Evolutionary conservation across 2,888 invertebrate species (phyloP).

Genomic region (Chrysina gloriosa): DNA sequence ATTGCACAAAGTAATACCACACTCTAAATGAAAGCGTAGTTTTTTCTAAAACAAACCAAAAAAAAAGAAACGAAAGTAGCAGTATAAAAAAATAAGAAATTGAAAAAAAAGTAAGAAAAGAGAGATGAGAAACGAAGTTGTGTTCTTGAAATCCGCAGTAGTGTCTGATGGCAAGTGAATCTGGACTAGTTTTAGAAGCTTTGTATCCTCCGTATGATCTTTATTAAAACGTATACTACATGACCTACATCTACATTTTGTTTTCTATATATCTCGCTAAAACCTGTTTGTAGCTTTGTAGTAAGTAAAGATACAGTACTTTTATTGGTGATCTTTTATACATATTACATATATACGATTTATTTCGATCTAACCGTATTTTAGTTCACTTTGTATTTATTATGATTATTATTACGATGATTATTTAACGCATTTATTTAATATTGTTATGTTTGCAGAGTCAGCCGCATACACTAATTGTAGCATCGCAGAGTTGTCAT

Average conservation of each 20-base stretch:
- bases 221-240: conserved; percentile 28
- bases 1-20: conserved; percentile 45
- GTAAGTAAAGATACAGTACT: conserved; percentile 47
- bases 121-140: conserved; percentile 23
- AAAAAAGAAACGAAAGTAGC: conserved; percentile 14
- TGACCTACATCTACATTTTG: conserved; percentile 39
- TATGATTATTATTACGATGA: conserved; percentile 42
- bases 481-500: conserved; percentile 64
- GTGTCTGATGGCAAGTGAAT: conserved; percentile 42
- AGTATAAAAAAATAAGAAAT: conserved; percentile 10
- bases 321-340: conserved; percentile 42
- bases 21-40: conserved; percentile 36
- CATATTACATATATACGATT: conserved; percentile 8
- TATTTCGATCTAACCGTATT: conserved; percentile 35
- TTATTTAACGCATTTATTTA: conserved; percentile 60
- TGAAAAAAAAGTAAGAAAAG: conserved; percentile 26
- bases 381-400: conserved; percentile 40
- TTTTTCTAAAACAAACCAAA: not conserved
- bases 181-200: conserved; percentile 43
- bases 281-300: conserved; percentile 49
- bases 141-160: conserved; percentile 40
- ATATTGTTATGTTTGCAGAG: conserved; percentile 64
- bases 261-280: conserved; percentile 35
- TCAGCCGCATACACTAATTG: conserved; percentile 64
- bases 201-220: conserved; percentile 43